Conservation (phyloP, 30 jellyfish, hydroid and myxozoan genomes). For the Rhopilema esculentum region DNA sequence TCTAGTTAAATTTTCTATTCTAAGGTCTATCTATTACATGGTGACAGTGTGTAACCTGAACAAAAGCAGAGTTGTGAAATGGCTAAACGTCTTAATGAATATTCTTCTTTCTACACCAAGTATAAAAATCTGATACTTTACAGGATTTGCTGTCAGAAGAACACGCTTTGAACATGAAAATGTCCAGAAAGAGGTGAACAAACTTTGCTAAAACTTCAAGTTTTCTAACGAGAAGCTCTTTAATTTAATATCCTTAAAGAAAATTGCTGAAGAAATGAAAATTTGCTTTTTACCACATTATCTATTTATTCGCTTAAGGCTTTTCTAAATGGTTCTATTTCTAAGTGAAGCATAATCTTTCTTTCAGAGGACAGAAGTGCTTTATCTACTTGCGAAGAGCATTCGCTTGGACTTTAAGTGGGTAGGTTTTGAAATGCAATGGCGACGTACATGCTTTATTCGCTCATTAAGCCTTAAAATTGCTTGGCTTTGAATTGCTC, state of each 20-base stretch:
- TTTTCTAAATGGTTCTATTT: no score
- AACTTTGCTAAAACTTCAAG: no score
- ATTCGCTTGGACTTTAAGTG: conserved; percentile 49
- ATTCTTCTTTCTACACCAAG: not conserved
- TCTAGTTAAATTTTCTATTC: no score
- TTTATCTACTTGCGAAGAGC: conserved; percentile 19
- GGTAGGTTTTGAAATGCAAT: conserved; percentile 41
- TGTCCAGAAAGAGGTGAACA: conserved; percentile 40
- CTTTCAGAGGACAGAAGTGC: conserved; percentile 9
- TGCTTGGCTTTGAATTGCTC: not conserved
- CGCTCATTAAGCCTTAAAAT: not conserved
- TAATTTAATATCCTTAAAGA: no score
- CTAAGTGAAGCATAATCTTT: no score
- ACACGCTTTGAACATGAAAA: conserved; percentile 6
- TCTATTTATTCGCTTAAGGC: no score
- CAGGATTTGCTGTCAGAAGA: conserved; percentile 58
- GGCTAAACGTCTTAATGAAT: not conserved
- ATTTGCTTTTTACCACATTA: no score
- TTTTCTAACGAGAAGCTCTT: no score
- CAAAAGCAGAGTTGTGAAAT: no score
- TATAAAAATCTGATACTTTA: not conserved
- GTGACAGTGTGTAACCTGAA: no score
- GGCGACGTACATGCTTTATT: not conserved
- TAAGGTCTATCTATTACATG: no score
- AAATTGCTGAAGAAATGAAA: no score